Evolutionary conservation across 2,113 vertebrate species (phyloP).

Genomic region (Brachypteracias leptosomus): DNA sequence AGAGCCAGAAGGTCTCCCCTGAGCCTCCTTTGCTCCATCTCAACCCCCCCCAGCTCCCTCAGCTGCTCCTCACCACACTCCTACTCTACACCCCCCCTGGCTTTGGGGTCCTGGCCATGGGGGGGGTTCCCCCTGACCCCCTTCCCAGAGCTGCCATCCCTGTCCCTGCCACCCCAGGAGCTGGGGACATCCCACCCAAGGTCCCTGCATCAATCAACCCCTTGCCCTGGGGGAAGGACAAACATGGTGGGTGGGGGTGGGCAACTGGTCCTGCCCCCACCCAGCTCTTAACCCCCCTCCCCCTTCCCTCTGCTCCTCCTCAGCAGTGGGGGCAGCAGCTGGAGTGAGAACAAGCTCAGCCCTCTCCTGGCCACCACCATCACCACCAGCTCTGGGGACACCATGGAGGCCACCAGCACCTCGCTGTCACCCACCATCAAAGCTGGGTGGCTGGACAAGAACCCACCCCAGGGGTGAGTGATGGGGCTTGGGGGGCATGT

Average conservation of each 20-base stretch:
- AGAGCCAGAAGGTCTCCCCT: too few species aligned
- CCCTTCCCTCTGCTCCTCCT: not conserved
- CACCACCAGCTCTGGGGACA: not conserved
- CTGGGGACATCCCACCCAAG: not conserved
- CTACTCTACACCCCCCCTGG: too few species aligned
- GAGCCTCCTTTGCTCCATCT: too few species aligned
- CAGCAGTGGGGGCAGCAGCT: constrained; percentile 43
- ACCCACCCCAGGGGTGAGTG: constrained; percentile 90
- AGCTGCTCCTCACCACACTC: too few species aligned
- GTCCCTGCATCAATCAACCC: too few species aligned
- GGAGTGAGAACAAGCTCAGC: constrained; percentile 10
- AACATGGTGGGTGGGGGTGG: not conserved
- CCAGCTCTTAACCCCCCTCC: not conserved
- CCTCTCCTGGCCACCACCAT: fast-evolving
- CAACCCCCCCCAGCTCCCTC: not conserved
- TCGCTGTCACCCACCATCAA: constrained; percentile 74
- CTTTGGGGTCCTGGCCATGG: not conserved
- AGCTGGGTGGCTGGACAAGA: constrained; percentile 93
- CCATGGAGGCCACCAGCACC: constrained; percentile 38
- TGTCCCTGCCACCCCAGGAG: not conserved
- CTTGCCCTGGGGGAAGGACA: constrained; percentile 15
- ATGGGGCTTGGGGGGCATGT: not conserved
- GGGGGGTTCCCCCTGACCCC: not conserved
- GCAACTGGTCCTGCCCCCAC: not conserved
- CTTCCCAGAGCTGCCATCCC: not conserved